Conservation (phyloP, 2,888 invertebrate species). For the Callinectes sapidus region DNA sequence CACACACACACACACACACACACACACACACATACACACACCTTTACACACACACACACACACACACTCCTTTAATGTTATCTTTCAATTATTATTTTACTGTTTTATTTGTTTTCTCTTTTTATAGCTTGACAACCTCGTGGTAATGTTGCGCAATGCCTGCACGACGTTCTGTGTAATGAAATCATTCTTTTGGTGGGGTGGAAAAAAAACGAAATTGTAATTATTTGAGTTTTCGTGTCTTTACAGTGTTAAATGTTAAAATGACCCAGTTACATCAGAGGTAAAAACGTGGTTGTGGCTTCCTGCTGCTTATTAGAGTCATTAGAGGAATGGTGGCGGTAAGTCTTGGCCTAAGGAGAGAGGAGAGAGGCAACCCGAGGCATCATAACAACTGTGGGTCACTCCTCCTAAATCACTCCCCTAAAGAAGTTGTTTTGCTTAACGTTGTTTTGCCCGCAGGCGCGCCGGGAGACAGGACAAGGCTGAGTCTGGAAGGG, state of each 20-base stretch:
- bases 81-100: not conserved
- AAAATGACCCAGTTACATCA: not conserved
- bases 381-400: not conserved
- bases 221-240: not conserved
- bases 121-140: not conserved
- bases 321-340: not conserved
- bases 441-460: not conserved
- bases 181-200: not conserved
- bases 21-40: too few species aligned
- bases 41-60: too few species aligned
- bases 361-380: not conserved
- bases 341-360: not conserved
- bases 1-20: too few species aligned
- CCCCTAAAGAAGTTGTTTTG: not conserved
- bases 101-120: not conserved
- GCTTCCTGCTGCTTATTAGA: not conserved
- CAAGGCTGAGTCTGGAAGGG: not conserved
- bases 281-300: not conserved
- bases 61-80: too few species aligned
- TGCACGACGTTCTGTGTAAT: not conserved
- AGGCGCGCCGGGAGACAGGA: not conserved
- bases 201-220: not conserved
- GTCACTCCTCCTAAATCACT: slow-evolving; percentile 7
- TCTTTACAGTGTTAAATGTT: not conserved
- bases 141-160: not conserved